Base-by-base conservation (phyloP, 92 coral and sea anemone species). In the Palythoa heliodiscus region DNA sequence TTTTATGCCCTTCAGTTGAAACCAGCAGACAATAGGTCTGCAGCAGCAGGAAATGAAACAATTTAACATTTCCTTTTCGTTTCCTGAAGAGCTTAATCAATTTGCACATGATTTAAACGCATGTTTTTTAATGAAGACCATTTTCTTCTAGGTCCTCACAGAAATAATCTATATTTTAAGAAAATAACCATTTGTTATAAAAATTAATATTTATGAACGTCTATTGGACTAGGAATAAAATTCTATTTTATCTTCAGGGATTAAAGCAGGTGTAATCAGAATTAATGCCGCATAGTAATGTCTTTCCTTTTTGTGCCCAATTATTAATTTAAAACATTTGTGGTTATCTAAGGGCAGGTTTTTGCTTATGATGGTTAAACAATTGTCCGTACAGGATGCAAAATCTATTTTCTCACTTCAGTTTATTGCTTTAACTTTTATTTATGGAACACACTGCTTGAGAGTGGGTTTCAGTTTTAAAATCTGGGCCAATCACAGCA, bases 21-120 rank as follows among this genome's bases (percentile, higher is more conserved):
- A 29, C 14, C 43, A 76, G 39, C n/a, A 78, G 83, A 61, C 72
- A 61, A 61, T 17, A 43, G 1, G 20, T 14, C 57, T 40, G n/a
- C 71, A 78, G 25, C 55, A 23, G 19, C 83, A 78, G 83, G 83
- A 78, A 78, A 78, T 78, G 54, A 64, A 78, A 61, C 54, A 60
- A 78, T 40, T 63, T 63, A 15, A 13, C 35, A 37, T 78, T 58
- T 20, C 52, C 83, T 29, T 22, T 39, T 78, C 37, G 38, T 60
- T 78, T 78, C 83, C 73, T 40, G 73, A 35, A 55, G 5, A 38
- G 17, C 19, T 37, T 60, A 63, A 58, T n/a, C 7, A 17, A 38
- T 20, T 13, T 7, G 19, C 13, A 76, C 23, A 67, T 54, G 64
- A 25, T 35, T 76, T 11, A 14, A 55, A 24, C 23, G 37, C 38